Evolutionary conservation across 2,113 vertebrate species (phyloP).

Genomic region (Peromyscus maniculatus): DNA sequence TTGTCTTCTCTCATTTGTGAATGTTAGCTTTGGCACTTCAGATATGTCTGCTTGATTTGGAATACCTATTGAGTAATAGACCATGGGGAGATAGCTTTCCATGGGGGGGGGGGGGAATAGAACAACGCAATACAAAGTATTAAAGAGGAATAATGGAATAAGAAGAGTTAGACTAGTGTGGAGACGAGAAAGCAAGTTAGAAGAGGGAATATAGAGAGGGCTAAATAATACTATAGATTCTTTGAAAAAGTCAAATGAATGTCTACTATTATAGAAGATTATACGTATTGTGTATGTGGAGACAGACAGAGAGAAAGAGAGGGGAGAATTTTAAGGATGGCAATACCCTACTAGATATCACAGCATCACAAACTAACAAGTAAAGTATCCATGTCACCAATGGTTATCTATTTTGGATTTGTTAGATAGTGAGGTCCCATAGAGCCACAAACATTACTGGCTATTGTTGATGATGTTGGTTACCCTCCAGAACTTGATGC

Average conservation of each 20-base stretch:
- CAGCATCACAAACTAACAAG: background rate
- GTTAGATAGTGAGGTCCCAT: background rate
- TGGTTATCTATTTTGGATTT: background rate
- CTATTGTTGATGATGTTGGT: background rate
- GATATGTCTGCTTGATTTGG: background rate
- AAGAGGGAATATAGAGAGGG: background rate
- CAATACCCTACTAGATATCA: background rate
- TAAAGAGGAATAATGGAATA: background rate
- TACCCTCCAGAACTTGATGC: background rate
- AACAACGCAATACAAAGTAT: background rate
- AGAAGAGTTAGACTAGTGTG: background rate
- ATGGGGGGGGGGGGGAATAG: background rate
- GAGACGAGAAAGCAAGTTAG: background rate
- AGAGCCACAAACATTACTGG: background rate
- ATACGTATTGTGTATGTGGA: background rate
- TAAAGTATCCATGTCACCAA: background rate
- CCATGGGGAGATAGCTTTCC: background rate
- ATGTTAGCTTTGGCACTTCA: background rate
- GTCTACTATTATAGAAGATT: background rate
- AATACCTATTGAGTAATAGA: background rate
- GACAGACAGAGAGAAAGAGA: too few species aligned
- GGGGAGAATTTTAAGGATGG: too few species aligned
- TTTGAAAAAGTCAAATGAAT: background rate
- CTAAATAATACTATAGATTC: background rate
- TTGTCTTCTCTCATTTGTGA: background rate